Base-by-base conservation (phyloP, 2,888 invertebrate species). In the Syrphus vitripennis region DNA sequence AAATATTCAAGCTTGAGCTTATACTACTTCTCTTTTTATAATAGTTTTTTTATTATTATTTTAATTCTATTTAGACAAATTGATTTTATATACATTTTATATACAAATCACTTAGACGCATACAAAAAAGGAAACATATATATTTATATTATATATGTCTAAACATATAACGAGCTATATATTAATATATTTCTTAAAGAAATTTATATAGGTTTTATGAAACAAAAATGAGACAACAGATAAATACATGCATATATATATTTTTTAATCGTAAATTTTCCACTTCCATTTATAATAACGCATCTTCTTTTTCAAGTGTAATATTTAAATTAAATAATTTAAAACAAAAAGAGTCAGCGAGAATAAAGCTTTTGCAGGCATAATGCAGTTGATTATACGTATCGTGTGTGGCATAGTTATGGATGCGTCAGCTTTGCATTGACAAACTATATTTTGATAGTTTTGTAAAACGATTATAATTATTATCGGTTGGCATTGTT, bases 171-270 rank as follows among this genome's bases (percentile, higher is more conserved):
- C 77, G 78, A 81, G 70, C 81, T 86, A 86, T 86, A 86, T 81
- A 86, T 77, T 78, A 59, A 82, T 87, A 87, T 87, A 87, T 87
- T 87, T 87, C 87, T 87, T 87, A 87, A 87, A 87, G 87, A 87
- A 87, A 87, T 87, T 87, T 82, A 83, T 82, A 87, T 87, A 87
- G 86, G 86, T 86, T 86, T 81, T 81, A 81, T 81, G 61, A 82
- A 86, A 86, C 81, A 81, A 74, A 86, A 81, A 81, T 71, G 76
- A 74, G 74, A 86, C 86, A 80, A 80, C 80, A 81, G 72, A 86
- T 81, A 80, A 67, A 86, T 72, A 81, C 72, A 80, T 67, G 81
- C 81, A 80, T 77, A 83, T 77, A 76, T 77, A 78, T 77, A 80
- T 84, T 76, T 76, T 84, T 77, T 82, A 86, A 86, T 74, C 81